Conservation (phyloP, 1,140 invertebrate genomes). For the Cephus cinctus region DNA sequence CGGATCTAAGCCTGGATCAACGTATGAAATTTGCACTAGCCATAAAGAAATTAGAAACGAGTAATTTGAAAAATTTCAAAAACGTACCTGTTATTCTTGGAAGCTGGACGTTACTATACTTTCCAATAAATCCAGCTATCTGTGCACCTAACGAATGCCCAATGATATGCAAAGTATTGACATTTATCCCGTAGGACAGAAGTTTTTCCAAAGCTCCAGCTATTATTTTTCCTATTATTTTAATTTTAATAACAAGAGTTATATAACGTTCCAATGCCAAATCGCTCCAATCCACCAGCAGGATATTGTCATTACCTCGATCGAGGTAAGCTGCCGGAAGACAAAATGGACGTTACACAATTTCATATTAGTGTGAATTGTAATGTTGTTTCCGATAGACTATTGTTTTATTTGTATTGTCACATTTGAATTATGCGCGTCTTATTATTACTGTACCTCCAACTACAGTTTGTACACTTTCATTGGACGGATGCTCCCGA, state of each 20-base stretch:
- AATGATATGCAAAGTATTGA: conserved; percentile 36
- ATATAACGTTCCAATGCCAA: conserved; percentile 16
- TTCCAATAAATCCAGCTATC: conserved; percentile 37
- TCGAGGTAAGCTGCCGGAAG: conserved; percentile 21
- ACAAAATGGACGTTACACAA: too few relatives aligned
- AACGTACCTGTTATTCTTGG: conserved; percentile 23
- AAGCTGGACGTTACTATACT: conserved; percentile 14
- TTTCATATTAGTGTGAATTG: too few relatives aligned
- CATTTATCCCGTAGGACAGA: conserved; percentile 20
- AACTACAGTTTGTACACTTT: conserved; percentile 16
- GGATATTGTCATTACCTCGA: conserved; percentile 18
- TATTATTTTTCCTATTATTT: conserved; percentile 10
- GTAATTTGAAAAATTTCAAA: not conserved
- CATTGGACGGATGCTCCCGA: conserved; percentile 19
- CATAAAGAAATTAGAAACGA: not conserved
- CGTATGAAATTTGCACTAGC: not conserved
- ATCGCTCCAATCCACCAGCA: conserved; percentile 21
- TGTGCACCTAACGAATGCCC: conserved; percentile 45
- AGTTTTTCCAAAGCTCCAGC: conserved; percentile 11
- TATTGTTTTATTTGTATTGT: too few relatives aligned
- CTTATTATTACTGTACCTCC: too few relatives aligned
- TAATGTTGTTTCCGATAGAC: too few relatives aligned
- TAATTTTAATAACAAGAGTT: conserved; percentile 1
- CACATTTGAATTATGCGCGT: too few relatives aligned
- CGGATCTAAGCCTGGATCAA: conserved; percentile 58